A percentile compares a stretch with the other conserved stretches of the same genome.
Evolutionary conservation across 2,888 invertebrate species (phyloP).

Genomic region (Celastrina argiolus): DNA sequence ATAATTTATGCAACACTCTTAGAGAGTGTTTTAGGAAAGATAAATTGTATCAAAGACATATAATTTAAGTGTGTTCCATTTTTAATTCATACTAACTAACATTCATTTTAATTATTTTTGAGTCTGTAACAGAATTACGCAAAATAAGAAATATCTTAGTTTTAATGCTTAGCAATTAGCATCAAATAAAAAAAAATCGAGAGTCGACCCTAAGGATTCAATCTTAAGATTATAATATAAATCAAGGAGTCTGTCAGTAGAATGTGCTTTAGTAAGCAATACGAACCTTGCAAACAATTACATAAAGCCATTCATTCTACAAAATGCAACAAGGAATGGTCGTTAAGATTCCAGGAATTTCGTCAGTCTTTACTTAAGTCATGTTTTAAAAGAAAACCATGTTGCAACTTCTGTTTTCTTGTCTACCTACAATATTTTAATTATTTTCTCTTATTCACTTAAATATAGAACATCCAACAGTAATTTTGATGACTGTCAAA

Average conservation of each 20-base stretch:
- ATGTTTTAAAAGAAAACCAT: background rate
- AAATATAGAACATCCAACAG: background rate
- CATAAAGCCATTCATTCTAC: background rate
- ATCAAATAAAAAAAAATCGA: no score
- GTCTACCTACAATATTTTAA: background rate
- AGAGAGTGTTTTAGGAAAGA: no score
- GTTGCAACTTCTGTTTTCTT: background rate
- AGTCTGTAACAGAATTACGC: no score
- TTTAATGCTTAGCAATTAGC: no score
- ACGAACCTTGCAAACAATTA: background rate
- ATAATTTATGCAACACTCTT: no score
- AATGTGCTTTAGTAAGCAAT: background rate
- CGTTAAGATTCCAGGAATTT: background rate
- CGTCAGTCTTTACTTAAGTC: background rate
- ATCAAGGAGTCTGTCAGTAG: background rate
- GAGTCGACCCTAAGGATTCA: no score
- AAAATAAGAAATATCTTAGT: no score
- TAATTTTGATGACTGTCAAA: slow-evolving; percentile 6
- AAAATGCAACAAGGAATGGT: slow-evolving; percentile 1
- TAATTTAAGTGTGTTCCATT: no score
- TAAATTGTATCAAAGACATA: no score
- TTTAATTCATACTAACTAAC: no score
- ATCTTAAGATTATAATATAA: no score
- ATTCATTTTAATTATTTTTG: no score
- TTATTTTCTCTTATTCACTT: background rate